phyloP scores from a whole-genome alignment of 2,888 invertebrate species.

The Diploptera punctata region DNA sequence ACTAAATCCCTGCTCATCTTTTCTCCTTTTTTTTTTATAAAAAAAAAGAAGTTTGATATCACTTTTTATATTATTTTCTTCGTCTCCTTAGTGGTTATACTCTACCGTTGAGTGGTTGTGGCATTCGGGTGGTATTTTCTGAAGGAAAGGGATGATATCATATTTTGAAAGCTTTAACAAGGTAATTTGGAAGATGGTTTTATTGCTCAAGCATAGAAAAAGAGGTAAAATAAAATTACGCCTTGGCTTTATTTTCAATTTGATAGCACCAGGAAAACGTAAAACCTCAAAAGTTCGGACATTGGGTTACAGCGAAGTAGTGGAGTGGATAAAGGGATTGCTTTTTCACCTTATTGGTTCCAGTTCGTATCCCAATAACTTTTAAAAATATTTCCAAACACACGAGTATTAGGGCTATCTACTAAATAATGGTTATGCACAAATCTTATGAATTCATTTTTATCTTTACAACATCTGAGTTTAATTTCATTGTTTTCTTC shows the following conservation, averaged over 20 bases:
- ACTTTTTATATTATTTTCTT: slow-evolving; percentile 1
- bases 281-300: no score
- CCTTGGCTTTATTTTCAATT: slow-evolving; percentile 12
- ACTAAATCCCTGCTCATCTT: background rate
- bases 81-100: background rate
- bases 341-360: no score
- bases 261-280: no score
- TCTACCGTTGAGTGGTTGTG: background rate
- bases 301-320: no score
- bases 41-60: background rate
- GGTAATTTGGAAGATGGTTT: slow-evolving; percentile 4
- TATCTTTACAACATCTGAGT: no score
- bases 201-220: background rate
- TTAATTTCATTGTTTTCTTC: no score
- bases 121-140: background rate
- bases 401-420: no score
- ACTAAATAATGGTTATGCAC: no score
- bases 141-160: background rate
- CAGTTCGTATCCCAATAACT: no score
- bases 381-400: no score
- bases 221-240: background rate
- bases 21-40: slow-evolving; percentile 1
- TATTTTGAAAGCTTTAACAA: background rate
- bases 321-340: no score
- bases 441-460: no score